These are phyloP conservation scores for Dreissena polymorpha DNA, from an alignment of 1,140 invertebrate species.

Conservation along the genomic window DNA sequence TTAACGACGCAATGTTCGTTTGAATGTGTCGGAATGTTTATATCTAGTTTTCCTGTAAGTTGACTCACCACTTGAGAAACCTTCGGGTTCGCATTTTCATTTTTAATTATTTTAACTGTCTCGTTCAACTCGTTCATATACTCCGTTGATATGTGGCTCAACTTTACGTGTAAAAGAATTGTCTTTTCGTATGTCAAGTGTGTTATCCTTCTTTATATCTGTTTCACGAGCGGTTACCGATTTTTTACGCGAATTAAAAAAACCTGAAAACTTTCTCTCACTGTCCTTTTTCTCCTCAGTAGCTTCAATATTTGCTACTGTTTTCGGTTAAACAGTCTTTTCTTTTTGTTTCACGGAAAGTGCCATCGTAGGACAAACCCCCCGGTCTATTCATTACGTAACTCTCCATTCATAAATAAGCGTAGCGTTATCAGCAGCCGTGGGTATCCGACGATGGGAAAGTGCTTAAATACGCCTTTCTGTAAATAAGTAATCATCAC, in stretches of 20 bases:
- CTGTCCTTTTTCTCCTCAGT: not conserved
- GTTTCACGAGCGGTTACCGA: too few relatives aligned
- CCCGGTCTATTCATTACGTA: too few relatives aligned
- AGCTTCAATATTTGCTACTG: not conserved
- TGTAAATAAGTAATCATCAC: conserved; percentile 66
- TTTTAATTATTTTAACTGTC: too few relatives aligned
- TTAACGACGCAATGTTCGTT: conserved; percentile 17
- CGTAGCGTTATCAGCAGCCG: too few relatives aligned
- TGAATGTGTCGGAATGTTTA: conserved; percentile 8
- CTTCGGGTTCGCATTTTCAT: not conserved
- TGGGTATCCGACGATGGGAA: too few relatives aligned
- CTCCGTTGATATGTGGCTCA: too few relatives aligned
- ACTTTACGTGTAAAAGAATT: not conserved
- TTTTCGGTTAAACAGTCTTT: conserved; percentile 3
- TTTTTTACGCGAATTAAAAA: not conserved
- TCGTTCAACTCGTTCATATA: not conserved
- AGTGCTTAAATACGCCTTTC: conserved; percentile 67
- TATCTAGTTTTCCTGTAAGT: conserved; percentile 1
- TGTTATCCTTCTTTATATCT: not conserved
- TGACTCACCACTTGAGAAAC: not conserved
- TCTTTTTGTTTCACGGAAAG: conserved; percentile 35
- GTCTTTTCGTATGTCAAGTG: not conserved
- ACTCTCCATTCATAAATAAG: too few relatives aligned
- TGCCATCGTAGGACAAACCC: too few relatives aligned
- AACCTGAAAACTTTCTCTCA: not conserved